Conservation (phyloP, 2,113 vertebrate genomes). For the Phyllostomus discolor region DNA sequence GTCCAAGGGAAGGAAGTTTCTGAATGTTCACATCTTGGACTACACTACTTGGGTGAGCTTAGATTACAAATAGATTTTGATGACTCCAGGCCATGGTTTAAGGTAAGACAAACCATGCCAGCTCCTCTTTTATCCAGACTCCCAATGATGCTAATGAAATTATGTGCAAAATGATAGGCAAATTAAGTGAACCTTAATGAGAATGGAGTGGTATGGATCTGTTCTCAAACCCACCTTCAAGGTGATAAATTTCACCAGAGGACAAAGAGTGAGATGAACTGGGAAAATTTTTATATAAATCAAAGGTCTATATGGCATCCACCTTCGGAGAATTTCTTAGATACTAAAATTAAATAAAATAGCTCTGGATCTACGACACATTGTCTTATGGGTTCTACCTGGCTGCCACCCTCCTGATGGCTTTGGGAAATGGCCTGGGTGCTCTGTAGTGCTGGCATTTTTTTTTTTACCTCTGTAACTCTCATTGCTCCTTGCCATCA, state of each 20-base stretch:
- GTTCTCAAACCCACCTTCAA: background rate
- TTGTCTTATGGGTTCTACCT: fast-evolving
- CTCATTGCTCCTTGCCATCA: background rate
- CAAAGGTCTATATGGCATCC: background rate
- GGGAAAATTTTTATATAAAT: background rate
- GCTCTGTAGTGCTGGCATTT: background rate
- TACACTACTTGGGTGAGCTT: background rate
- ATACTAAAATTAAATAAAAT: background rate
- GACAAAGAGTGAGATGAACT: background rate
- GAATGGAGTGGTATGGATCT: background rate
- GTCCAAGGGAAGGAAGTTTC: background rate
- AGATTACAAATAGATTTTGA: background rate
- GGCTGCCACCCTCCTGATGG: too few relatives aligned
- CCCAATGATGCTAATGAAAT: background rate
- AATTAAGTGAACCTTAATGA: background rate
- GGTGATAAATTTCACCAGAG: background rate
- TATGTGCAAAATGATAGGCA: background rate
- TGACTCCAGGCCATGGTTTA: background rate
- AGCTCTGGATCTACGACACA: background rate
- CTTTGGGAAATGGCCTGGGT: too few relatives aligned
- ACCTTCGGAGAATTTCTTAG: background rate
- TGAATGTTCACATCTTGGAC: background rate
- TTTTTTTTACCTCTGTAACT: too few relatives aligned
- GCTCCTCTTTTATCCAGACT: background rate
- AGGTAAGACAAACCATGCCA: background rate